Base-by-base conservation (phyloP, 1,140 invertebrate species). In the Teleogryllus occipitalis region DNA sequence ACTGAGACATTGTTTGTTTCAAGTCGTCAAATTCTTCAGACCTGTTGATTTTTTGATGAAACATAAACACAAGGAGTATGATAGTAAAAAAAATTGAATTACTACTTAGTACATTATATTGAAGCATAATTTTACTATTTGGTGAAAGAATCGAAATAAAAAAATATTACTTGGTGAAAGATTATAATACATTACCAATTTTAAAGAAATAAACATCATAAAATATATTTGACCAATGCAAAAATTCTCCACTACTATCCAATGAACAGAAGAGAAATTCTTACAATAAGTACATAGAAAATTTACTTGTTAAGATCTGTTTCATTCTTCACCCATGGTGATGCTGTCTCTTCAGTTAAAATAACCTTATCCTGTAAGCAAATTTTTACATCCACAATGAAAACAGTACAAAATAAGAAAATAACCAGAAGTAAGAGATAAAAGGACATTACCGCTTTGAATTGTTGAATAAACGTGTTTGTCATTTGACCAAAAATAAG, bases 401-500 rank as follows among this genome's bases (percentile, higher is more conserved):
- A 2, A 39, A 39, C 1, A 39, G 27, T 39, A 39, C 27, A 1
- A 39, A 39, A 39, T 39, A 39, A 39, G 27, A 39, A 39, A 39
- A 39, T 39, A 1, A 39, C 27, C 27, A 39, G 1, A 39, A 39
- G 27, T 39, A 39, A 2, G 47, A 21, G 72, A 39, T 46, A 78
- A 74, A 27, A 49, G 7, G 15, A 74, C n/a, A 65, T 21, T 82
- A 82, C 79, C 86, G 84, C 82, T 89, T 88, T 79, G 75, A 83
- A 82, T 82, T 85, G 86, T 12, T 83, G 80, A n/a, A 89, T 85
- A 80, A 89, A 86, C 21, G 83, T 83, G 47, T 88, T 88, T 0
- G 92, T 88, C 78, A 94, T 86, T 80, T 89, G 87, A 7, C 92
- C 91, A 83, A 93, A 93, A n/a, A 94, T 86, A 10, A 92, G 85